Percentiles rank a stretch among this genome's conserved stretches.
Evolutionary conservation across 2,113 vertebrate species (phyloP).

Genomic region (Dicrurus megarhynchus): DNA sequence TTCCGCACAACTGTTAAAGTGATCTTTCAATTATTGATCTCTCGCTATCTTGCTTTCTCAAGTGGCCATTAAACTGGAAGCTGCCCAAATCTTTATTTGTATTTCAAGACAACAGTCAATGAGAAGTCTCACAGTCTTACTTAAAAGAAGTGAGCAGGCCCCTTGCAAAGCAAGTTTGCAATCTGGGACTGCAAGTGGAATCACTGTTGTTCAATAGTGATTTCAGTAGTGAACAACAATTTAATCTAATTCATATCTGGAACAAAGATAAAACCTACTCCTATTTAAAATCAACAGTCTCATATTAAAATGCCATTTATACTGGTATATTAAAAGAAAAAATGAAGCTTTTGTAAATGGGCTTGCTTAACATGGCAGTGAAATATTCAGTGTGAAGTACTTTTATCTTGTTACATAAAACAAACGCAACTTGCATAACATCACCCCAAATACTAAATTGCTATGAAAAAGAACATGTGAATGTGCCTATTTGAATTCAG

Average conservation of each 20-base stretch:
- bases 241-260: neutral
- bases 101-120: neutral
- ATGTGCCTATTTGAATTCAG: neutral
- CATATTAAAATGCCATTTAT: neutral
- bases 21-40: neutral
- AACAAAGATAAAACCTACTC: neutral
- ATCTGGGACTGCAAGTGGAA: neutral
- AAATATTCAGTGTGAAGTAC: neutral
- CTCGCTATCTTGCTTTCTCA: neutral
- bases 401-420: slow-evolving; percentile 52
- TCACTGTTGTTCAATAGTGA: neutral
- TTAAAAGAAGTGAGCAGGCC: neutral
- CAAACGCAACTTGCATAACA: neutral
- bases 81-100: neutral
- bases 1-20: neutral
- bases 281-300: neutral
- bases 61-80: neutral
- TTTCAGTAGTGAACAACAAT: neutral
- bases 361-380: slow-evolving; percentile 41
- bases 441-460: neutral
- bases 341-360: slow-evolving; percentile 38
- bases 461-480: neutral
- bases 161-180: neutral
- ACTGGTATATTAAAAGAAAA: slow-evolving; percentile 39
- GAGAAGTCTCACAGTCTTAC: neutral